phyloP scores from a whole-genome alignment of 2,888 invertebrate species.

The Atherix ibis region DNA sequence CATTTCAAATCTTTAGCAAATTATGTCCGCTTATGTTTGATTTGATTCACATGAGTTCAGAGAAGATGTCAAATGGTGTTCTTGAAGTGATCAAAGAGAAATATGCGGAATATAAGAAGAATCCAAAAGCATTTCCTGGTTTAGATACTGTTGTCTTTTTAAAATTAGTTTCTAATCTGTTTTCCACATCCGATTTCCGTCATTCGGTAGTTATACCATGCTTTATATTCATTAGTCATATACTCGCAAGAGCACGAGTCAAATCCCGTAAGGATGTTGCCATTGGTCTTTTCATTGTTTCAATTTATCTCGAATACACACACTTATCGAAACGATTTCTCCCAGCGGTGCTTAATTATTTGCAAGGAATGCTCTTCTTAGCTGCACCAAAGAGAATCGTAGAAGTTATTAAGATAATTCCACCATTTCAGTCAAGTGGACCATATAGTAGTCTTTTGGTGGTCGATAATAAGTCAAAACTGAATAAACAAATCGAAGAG shows the following conservation, averaged over 20 bases:
- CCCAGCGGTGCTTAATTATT: conserved; percentile 65
- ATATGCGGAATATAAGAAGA: conserved; percentile 44
- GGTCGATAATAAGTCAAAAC: conserved; percentile 36
- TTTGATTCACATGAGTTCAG: conserved; percentile 53
- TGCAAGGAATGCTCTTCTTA: conserved; percentile 59
- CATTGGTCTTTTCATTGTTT: conserved; percentile 59
- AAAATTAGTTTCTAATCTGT: conserved; percentile 61
- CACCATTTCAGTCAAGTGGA: conserved; percentile 48
- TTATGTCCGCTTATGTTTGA: conserved; percentile 46
- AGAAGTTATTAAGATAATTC: conserved; percentile 44
- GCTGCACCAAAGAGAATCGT: conserved; percentile 45
- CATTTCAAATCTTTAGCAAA: conserved; percentile 43
- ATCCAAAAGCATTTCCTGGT: conserved; percentile 43
- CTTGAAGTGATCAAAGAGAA: conserved; percentile 59
- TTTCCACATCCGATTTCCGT: conserved; percentile 78
- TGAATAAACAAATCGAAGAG: conserved; percentile 16
- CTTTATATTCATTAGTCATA: conserved; percentile 67
- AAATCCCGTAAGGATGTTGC: conserved; percentile 50
- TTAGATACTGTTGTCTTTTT: conserved; percentile 62
- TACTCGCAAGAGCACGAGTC: conserved; percentile 48
- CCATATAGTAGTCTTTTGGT: conserved; percentile 41
- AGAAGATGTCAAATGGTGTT: conserved; percentile 47
- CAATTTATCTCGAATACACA: conserved; percentile 64
- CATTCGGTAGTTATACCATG: conserved; percentile 82
- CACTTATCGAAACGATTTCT: conserved; percentile 61